phyloP scores from a whole-genome alignment of 2,797 vertebrate species.

The Myotis findleyi region DNA sequence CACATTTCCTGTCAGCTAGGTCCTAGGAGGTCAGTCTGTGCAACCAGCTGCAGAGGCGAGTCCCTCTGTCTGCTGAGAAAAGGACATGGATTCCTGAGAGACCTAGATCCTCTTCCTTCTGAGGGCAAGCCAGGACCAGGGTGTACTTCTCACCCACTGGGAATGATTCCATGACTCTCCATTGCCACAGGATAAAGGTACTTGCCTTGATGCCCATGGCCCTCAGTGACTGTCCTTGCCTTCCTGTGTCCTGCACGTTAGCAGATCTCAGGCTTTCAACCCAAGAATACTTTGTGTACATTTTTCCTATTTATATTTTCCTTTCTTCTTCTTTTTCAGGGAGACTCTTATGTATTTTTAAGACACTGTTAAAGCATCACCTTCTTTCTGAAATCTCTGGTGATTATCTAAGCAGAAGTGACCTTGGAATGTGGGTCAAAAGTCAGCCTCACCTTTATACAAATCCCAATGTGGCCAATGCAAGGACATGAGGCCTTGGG shows the following conservation, averaged over 20 bases:
- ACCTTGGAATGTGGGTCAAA: background rate
- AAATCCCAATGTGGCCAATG: background rate
- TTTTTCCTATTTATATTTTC: background rate
- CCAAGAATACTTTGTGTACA: background rate
- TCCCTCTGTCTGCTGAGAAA: background rate
- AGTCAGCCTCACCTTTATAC: background rate
- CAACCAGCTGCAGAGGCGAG: background rate
- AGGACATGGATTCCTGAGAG: no score
- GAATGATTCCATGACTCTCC: background rate
- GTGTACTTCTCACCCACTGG: background rate
- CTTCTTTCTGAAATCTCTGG: background rate
- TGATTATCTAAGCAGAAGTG: background rate
- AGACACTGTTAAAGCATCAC: background rate
- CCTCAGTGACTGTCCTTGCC: background rate
- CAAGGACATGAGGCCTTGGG: background rate
- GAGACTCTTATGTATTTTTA: background rate
- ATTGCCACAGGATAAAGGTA: background rate
- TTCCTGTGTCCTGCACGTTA: background rate
- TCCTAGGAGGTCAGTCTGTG: background rate
- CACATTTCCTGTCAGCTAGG: background rate
- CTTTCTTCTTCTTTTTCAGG: background rate
- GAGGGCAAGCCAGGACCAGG: background rate
- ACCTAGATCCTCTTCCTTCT: background rate
- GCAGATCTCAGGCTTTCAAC: background rate
- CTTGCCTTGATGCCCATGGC: no score